Evolutionary conservation across 1,140 invertebrate species (phyloP).

Genomic region (Stratiolaelaps scimitus): DNA sequence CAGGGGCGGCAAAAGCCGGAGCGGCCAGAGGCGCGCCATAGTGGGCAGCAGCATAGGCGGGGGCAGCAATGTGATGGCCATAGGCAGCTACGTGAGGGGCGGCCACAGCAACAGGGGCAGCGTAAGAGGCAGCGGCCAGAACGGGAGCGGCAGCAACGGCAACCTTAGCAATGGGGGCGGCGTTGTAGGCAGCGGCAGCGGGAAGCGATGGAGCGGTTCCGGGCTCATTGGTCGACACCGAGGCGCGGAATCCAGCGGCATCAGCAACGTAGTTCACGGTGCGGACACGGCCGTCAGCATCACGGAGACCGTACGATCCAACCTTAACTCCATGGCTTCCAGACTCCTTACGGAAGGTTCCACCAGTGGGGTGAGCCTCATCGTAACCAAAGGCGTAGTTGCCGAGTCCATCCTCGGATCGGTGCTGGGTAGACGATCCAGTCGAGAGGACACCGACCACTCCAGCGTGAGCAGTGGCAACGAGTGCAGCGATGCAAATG

Average conservation of each 20-base stretch:
- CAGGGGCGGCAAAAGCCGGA: slow-evolving; percentile 28
- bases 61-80: slow-evolving; percentile 22
- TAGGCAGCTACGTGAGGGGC: slow-evolving; percentile 17
- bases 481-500: slow-evolving; percentile 31
- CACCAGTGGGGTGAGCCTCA: slow-evolving; percentile 36
- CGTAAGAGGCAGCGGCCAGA: slow-evolving; percentile 24
- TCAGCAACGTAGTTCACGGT: slow-evolving; percentile 37
- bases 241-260: slow-evolving; percentile 32
- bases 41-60: slow-evolving; percentile 4
- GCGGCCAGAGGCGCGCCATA: slow-evolving; percentile 28
- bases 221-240: slow-evolving; percentile 37
- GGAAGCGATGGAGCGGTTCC: slow-evolving; percentile 37
- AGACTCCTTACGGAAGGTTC: slow-evolving; percentile 37
- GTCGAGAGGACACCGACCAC: slow-evolving; percentile 30
- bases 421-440: slow-evolving; percentile 32
- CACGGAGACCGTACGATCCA: slow-evolving; percentile 37
- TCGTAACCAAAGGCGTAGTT: slow-evolving; percentile 36
- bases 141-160: slow-evolving; percentile 30
- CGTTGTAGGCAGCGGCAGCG: slow-evolving; percentile 36
- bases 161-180: slow-evolving; percentile 27
- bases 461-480: slow-evolving; percentile 33
- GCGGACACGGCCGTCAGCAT: slow-evolving; percentile 37
- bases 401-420: slow-evolving; percentile 32
- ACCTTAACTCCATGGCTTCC: slow-evolving; percentile 35
- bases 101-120: slow-evolving; percentile 30